Base-by-base conservation (phyloP, 2,888 invertebrate genomes). In the Serripes groenlandicus region DNA sequence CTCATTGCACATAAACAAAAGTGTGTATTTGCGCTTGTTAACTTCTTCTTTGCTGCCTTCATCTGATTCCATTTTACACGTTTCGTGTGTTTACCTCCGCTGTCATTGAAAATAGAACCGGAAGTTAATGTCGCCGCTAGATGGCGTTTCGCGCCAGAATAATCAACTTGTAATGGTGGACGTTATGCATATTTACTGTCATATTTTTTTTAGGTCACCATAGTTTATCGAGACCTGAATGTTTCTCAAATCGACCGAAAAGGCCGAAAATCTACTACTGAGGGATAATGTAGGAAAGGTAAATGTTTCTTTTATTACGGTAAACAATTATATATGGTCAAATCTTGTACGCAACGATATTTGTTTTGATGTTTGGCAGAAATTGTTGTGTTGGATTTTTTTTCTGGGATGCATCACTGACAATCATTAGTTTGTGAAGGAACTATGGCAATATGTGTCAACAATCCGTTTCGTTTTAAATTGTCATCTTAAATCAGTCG, bases 111-210 rank as follows among this genome's bases (percentile, higher is more conserved):
- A 66, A 1, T 66, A 66, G 58, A 73, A 69, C 70, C 80, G 81
- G 72, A 76, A 81, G 49, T 76, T 11, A 7, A 15, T 26, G 7
- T 52, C 54, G 34, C 86, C 86, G 81, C 83, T 79, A 86, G 86
- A 83, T 83, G 86, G 69, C 86, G 83, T 72, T 83, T 79, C 81
- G 83, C 86, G 86, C 86, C 86, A 83, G 86, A 83, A 86, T 86
- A 86, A 86, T 86, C 83, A 83, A 66, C 66, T 82, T 42, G 69
- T 78, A 86, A 86, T 83, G 85, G 85, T 66, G 82, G 85, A 74
- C 74, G 78, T 70, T 71, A 66, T 66, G 66, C 66, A 66, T 66
- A 66, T 66, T 66, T 66, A 28, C 66, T 66, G 66, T 66, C 66
- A 66, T 42, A 66, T 26, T 35, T 66, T n/a, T n/a, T 66, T 23